Evolutionary conservation across 2,797 vertebrate genomes (phyloP).

Genomic region (Stomatorhinus walkeri): DNA sequence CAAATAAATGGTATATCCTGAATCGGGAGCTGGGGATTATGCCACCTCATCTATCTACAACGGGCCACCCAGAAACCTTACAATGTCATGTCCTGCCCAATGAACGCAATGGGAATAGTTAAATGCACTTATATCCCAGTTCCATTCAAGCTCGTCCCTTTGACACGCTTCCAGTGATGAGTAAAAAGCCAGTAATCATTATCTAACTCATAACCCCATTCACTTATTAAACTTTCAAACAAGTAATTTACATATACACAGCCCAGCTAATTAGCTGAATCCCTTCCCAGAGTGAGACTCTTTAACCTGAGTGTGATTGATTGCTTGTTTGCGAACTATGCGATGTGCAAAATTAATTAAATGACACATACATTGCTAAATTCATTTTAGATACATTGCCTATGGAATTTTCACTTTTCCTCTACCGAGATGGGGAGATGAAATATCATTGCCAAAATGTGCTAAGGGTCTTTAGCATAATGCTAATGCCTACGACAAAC

Average conservation of each 20-base stretch:
- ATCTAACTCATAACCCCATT: not conserved
- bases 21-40: slow-evolving; percentile 55
- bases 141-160: not conserved
- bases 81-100: slow-evolving; percentile 46
- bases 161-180: not conserved
- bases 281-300: not conserved
- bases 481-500: not conserved
- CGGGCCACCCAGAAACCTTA: slow-evolving; percentile 49
- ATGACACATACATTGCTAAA: not conserved
- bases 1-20: slow-evolving; percentile 59
- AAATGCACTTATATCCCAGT: slow-evolving; percentile 9
- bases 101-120: slow-evolving; percentile 36
- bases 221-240: not conserved
- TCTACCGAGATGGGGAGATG: no score
- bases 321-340: not conserved
- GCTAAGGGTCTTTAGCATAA: not conserved
- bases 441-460: not conserved
- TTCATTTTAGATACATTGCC: not conserved
- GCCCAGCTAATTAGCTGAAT: not conserved
- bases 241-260: not conserved
- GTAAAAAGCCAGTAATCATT: not conserved
- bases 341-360: not conserved
- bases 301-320: not conserved
- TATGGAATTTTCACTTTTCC: not conserved
- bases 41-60: slow-evolving; percentile 59